Conservation (phyloP, 2,888 invertebrate genomes). For the Drosophila koepferae region DNA sequence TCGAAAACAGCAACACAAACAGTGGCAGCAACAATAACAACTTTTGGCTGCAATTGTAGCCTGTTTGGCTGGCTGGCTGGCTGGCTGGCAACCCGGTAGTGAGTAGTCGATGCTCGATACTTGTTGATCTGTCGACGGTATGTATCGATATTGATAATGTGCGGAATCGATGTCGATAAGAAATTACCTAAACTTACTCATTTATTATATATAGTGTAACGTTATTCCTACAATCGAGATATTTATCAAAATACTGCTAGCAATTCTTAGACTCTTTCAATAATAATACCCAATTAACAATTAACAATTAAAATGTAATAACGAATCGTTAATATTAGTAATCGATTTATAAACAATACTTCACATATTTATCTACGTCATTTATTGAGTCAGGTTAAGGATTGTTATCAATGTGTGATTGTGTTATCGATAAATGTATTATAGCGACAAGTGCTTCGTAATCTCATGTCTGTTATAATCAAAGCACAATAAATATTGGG, state of each 20-base stretch:
- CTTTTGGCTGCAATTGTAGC: conserved; percentile 44
- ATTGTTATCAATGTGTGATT: not conserved
- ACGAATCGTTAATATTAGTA: not conserved
- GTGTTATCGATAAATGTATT: not conserved
- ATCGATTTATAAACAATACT: conserved; percentile 12
- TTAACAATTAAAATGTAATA: no score
- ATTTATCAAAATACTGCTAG: no score
- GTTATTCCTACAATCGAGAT: no score
- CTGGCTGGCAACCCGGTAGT: conserved; percentile 72
- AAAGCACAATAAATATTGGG: not conserved
- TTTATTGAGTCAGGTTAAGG: conserved; percentile 2
- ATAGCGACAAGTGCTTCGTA: not conserved
- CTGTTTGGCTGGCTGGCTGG: conserved; percentile 42
- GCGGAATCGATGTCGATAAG: conserved; percentile 12
- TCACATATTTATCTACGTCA: not conserved
- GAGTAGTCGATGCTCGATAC: conserved; percentile 14
- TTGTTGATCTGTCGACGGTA: not conserved
- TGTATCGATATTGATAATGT: conserved; percentile 26
- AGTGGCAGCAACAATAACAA: conserved; percentile 32
- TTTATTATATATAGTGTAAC: no score
- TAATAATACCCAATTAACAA: no score
- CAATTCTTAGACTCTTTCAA: no score
- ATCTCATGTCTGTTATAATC: not conserved
- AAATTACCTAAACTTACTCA: not conserved
- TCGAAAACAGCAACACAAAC: conserved; percentile 40